Conservation (phyloP, 2,113 vertebrate species). For the Anarhynchus alexandrinus region DNA sequence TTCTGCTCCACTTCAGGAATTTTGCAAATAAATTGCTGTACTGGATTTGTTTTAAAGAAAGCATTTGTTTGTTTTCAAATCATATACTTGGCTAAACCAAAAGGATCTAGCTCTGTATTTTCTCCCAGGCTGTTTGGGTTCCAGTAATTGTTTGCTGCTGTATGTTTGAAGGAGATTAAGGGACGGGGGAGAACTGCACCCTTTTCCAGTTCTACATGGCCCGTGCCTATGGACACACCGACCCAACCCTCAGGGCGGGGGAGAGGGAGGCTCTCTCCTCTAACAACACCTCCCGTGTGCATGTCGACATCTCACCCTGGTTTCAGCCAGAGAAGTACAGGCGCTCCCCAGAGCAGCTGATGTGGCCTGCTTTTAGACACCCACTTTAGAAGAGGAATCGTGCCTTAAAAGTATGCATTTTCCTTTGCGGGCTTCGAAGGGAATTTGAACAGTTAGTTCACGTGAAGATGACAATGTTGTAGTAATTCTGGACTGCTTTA, state of each 20-base stretch:
- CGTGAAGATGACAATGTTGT: neutral
- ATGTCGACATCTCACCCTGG: neutral
- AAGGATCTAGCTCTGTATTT: neutral
- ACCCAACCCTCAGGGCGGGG: accelerated
- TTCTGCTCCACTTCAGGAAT: neutral
- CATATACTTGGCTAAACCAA: neutral
- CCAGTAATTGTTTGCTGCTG: neutral
- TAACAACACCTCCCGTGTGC: accelerated
- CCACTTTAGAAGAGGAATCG: neutral
- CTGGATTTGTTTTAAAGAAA: constrained; percentile 7
- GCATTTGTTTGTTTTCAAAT: constrained; percentile 27
- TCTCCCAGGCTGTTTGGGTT: neutral
- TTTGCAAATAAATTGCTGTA: neutral
- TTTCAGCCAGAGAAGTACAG: neutral
- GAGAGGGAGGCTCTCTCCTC: neutral
- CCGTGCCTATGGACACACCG: neutral
- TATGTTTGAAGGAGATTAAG: neutral
- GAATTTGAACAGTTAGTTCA: neutral
- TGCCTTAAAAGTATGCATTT: neutral
- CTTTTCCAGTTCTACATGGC: neutral
- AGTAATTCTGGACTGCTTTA: neutral
- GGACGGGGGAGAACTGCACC: neutral
- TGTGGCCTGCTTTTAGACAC: neutral
- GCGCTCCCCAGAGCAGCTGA: neutral
- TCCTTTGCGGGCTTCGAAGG: neutral